Evolutionary conservation across 1,140 invertebrate species (phyloP), one percentile per base, ranked within the genome.

Genomic region (Bradysia coprophila): DNA sequence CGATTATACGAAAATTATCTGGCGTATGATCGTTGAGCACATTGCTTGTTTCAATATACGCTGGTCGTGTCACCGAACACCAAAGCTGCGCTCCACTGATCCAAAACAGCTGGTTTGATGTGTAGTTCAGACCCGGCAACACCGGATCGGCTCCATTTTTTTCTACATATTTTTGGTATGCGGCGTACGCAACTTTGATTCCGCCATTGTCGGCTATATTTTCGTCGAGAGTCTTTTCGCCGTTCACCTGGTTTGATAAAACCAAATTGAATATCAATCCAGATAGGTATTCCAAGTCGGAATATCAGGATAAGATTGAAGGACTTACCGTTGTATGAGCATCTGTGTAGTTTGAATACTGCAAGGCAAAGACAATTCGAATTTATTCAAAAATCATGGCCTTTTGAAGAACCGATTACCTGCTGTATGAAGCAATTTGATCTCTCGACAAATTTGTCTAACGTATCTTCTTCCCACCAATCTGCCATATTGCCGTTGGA

Each of bases 171-270:
- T 67, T 66, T 48, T 69, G 64, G 47, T 87, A 81, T 11, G 85
- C 88, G 24, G 67, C 56, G 42, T 76, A 74, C 1, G 89, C 81
- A 54, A 89, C 81, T 45, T 79, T 73, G 16, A 94, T 55, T 4
- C 89, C 76, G 6, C 86, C 88, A 55, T 93, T 92, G 56, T 94
- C 89, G 1, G 89, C 89, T 41, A 93, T 82, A 55, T 93, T 93
- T 63, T 93, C 89, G 19, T 73, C 84, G 45, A 90, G 62, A 1
- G 85, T 90, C 21, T 72, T 64, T 43, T 77, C 72, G 4, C 88
- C 88, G 53, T 90, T 92, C 21, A 89, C 48, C 82, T 87, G 50
- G n/a, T n/a, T n/a, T 61, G 60, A 55, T n/a, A n/a, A n/a, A n/a
- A n/a, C n/a, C n/a, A 41, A 48, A 38, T 38, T n/a, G n/a, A n/a